Conservation (phyloP, 2,113 vertebrate species). For the Prochilodus magdalenae region DNA sequence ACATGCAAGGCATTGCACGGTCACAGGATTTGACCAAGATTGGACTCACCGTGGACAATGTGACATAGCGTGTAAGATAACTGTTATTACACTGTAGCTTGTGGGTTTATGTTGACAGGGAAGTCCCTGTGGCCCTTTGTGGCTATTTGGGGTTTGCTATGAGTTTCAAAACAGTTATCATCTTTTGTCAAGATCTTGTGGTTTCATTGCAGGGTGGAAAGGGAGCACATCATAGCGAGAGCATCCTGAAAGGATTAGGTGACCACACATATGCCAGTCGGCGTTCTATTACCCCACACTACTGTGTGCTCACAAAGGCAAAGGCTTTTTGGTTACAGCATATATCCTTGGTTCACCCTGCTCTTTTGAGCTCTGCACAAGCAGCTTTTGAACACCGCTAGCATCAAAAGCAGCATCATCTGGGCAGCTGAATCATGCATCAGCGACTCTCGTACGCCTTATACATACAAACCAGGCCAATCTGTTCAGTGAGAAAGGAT, state of each 20-base stretch:
- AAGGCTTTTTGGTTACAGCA: not conserved
- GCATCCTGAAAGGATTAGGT: not conserved
- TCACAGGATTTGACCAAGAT: too few relatives aligned
- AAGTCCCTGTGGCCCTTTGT: not conserved
- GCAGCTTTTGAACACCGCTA: not conserved
- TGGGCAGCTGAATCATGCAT: slow-evolving; percentile 14
- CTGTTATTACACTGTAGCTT: too few relatives aligned
- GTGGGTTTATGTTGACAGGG: too few relatives aligned
- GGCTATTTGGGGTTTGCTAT: not conserved
- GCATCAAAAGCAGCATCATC: slow-evolving; percentile 6
- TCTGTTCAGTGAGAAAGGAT: slow-evolving; percentile 1
- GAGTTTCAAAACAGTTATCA: not conserved
- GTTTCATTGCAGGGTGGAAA: not conserved
- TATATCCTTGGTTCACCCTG: not conserved
- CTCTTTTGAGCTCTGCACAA: not conserved
- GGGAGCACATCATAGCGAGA: not conserved
- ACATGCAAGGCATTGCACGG: too few relatives aligned
- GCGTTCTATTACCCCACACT: not conserved
- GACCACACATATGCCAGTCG: not conserved
- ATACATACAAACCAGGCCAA: slow-evolving; percentile 16
- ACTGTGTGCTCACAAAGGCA: not conserved
- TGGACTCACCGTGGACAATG: too few relatives aligned
- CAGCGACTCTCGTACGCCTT: not conserved
- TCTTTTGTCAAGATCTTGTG: too few relatives aligned
- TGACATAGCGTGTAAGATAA: too few relatives aligned